These are phyloP conservation scores for Corapipo altera DNA, from an alignment of 2,113 vertebrate genomes.

Conservation along the genomic window DNA sequence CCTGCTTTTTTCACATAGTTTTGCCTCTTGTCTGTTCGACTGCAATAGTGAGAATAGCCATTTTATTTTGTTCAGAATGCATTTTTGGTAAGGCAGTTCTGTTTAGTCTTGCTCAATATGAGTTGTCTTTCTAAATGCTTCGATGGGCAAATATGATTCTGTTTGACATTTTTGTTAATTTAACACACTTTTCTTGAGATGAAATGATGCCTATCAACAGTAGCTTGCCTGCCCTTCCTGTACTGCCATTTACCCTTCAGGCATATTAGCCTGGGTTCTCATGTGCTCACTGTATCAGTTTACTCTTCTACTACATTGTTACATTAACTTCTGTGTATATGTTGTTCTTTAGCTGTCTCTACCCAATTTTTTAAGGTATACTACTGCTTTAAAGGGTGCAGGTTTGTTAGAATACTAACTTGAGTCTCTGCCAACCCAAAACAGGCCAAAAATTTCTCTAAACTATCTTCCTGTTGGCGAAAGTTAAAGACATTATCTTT, in stretches of 20 bases:
- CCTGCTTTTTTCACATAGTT: background rate
- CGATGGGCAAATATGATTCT: background rate
- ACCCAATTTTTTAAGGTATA: background rate
- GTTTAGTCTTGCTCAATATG: background rate
- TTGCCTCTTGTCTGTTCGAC: background rate
- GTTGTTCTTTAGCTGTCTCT: background rate
- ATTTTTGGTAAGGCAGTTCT: background rate
- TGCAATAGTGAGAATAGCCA: background rate
- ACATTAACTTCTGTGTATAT: background rate
- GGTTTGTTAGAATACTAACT: background rate
- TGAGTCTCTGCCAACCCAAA: background rate
- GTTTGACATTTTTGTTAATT: conserved; percentile 15
- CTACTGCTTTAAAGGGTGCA: background rate
- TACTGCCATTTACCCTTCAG: background rate
- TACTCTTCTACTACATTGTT: background rate
- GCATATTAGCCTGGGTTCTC: background rate
- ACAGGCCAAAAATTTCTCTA: background rate
- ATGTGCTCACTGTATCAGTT: background rate
- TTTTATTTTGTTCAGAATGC: background rate
- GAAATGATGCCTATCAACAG: background rate
- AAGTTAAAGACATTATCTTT: background rate
- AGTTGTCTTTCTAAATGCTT: background rate
- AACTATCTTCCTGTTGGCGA: background rate
- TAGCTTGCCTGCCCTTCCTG: background rate
- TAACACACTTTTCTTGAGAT: background rate